Evolutionary conservation across 92 coral and sea anemone genomes (phyloP).

Genomic region (Siderastrea siderea): DNA sequence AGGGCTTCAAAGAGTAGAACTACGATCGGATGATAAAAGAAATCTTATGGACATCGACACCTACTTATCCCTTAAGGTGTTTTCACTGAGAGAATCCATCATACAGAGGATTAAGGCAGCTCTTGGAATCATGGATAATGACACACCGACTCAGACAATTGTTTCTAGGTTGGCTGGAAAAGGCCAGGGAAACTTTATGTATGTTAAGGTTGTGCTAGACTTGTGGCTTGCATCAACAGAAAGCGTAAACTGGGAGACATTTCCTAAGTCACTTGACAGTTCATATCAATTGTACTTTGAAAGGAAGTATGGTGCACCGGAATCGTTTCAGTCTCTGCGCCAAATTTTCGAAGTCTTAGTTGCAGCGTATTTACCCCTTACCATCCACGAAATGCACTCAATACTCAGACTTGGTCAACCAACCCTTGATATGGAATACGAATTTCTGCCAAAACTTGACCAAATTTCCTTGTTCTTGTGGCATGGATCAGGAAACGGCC

Average conservation of each 20-base stretch:
- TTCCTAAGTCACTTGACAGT: conserved; percentile 44
- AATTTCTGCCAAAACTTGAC: conserved; percentile 51
- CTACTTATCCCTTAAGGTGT: conserved; percentile 53
- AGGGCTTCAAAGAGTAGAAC: conserved; percentile 53
- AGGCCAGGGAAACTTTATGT: conserved; percentile 82
- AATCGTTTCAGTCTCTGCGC: conserved; percentile 34
- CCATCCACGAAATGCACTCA: conserved; percentile 17
- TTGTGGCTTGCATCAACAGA: conserved; percentile 16
- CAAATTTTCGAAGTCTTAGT: conserved; percentile 67
- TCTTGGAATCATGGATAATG: conserved; percentile 14
- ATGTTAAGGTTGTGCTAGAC: conserved; percentile 73
- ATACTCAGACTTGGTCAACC: conserved; percentile 10
- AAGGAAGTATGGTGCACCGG: conserved; percentile 23
- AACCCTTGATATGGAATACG: conserved; percentile 49
- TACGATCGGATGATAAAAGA: conserved; percentile 58
- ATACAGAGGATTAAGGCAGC: conserved; percentile 3
- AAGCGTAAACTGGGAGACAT: neutral
- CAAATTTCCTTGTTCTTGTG: conserved; percentile 60
- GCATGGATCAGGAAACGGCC: conserved; percentile 46
- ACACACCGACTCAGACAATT: conserved; percentile 25
- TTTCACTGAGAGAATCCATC: conserved; percentile 10
- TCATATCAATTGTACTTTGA: conserved; percentile 46
- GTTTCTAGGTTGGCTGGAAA: conserved; percentile 54
- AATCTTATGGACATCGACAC: conserved; percentile 77
- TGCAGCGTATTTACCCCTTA: conserved; percentile 48